These are phyloP conservation scores for Limanda limanda DNA, from an alignment of 2,113 vertebrate genomes.

Conservation along the genomic window DNA sequence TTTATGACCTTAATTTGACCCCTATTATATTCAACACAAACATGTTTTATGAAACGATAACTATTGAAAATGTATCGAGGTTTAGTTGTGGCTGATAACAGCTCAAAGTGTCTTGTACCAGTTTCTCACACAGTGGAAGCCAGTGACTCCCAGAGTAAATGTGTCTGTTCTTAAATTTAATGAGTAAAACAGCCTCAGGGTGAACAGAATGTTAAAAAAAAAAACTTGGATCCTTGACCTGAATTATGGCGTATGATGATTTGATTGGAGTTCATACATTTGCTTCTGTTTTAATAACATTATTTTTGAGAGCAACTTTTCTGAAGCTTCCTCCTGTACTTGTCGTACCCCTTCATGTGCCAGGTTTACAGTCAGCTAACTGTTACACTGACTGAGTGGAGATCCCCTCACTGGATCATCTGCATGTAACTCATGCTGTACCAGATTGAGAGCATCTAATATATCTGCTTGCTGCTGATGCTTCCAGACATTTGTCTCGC, in stretches of 20 bases:
- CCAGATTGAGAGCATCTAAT: slow-evolving; percentile 62
- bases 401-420: slow-evolving; percentile 44
- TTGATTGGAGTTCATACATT: background rate
- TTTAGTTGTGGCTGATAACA: no score
- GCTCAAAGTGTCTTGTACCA: no score
- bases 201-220: no score
- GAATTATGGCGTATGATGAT: background rate
- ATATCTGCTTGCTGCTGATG: slow-evolving; percentile 36
- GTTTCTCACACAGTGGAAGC: no score
- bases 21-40: no score
- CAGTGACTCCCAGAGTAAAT: no score
- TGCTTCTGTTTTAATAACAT: background rate
- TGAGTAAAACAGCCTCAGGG: no score
- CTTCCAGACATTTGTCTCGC: slow-evolving; percentile 43
- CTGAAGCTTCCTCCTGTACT: background rate
- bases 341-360: background rate
- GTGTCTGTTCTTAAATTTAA: no score
- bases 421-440: slow-evolving; percentile 42
- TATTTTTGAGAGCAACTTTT: background rate
- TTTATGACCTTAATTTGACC: no score
- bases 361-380: slow-evolving; percentile 13
- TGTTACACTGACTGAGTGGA: slow-evolving; percentile 40
- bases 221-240: no score
- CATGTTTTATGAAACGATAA: no score
- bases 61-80: no score